These are phyloP conservation scores for Scartelaos histophorus DNA, from an alignment of 2,113 vertebrate species.

Conservation along the genomic window DNA sequence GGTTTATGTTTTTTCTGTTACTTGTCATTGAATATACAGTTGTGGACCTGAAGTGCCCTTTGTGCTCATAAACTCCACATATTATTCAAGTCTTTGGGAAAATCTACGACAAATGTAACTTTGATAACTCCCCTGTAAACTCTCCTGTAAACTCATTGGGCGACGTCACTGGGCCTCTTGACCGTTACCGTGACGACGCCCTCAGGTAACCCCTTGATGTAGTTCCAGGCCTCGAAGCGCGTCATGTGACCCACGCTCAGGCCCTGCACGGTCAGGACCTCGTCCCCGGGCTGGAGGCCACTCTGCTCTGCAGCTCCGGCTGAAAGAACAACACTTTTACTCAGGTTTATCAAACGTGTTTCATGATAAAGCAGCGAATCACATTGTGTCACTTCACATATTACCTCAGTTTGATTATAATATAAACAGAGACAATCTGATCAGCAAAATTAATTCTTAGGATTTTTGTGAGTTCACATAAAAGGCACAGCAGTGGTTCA, in stretches of 20 bases:
- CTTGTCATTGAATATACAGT: too few relatives aligned
- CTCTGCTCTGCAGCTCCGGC: constrained; percentile 80
- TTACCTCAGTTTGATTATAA: too few relatives aligned
- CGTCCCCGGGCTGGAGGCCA: constrained; percentile 83
- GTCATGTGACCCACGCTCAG: constrained; percentile 82
- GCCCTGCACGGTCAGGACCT: constrained; percentile 83
- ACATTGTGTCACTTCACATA: too few relatives aligned
- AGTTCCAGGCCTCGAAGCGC: constrained; percentile 92
- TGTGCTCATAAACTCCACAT: too few relatives aligned
- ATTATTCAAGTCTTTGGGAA: not conserved
- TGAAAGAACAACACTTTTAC: constrained; percentile 27
- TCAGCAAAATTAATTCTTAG: too few relatives aligned
- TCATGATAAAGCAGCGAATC: too few relatives aligned
- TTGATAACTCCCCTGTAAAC: not conserved
- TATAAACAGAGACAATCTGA: too few relatives aligned
- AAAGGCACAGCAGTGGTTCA: too few relatives aligned
- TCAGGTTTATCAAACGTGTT: too few relatives aligned
- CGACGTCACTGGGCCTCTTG: constrained; percentile 48
- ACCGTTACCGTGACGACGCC: constrained; percentile 77
- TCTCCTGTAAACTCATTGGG: not conserved
- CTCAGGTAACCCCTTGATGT: constrained; percentile 87
- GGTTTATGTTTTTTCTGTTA: too few relatives aligned
- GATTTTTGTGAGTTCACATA: too few relatives aligned
- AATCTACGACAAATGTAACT: not conserved
- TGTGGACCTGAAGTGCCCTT: too few relatives aligned